Conservation (phyloP, 2,888 invertebrate genomes). For the Cloeon dipterum region DNA sequence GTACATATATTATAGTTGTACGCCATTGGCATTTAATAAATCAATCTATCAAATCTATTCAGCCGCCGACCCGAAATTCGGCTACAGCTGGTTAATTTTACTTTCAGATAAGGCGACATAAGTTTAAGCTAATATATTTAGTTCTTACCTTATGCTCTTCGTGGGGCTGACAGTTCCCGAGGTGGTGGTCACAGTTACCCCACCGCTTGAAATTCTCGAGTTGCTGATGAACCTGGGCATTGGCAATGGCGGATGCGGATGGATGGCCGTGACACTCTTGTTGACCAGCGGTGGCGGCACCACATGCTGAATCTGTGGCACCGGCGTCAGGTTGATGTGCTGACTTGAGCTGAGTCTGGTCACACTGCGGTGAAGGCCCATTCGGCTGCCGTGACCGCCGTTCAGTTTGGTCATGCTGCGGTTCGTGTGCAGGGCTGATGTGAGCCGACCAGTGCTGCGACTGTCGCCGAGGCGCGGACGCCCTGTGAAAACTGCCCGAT, state of each 20-base stretch:
- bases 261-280: constrained; percentile 10
- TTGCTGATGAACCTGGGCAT: constrained; percentile 9
- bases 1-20: too few species aligned
- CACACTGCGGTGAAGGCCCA: constrained; percentile 59
- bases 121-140: not conserved
- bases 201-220: constrained; percentile 23
- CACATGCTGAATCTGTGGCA: not conserved
- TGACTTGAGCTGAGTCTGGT: constrained; percentile 56
- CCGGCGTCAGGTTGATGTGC: constrained; percentile 32
- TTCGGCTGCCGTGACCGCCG: constrained; percentile 21
- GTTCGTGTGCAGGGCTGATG: constrained; percentile 35
- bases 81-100: too few species aligned
- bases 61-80: too few species aligned
- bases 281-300: constrained; percentile 1
- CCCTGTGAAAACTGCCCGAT: not conserved
- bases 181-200: constrained; percentile 34
- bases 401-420: constrained; percentile 59
- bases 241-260: constrained; percentile 7
- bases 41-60: too few species aligned
- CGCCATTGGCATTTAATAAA: too few species aligned
- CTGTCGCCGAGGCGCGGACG: constrained; percentile 26
- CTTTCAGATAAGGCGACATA: too few species aligned
- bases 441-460: constrained; percentile 46
- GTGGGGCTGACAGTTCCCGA: constrained; percentile 11
- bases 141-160: constrained; percentile 10